Conservation (phyloP, 2,113 vertebrate genomes). For the Mungos mungo region DNA sequence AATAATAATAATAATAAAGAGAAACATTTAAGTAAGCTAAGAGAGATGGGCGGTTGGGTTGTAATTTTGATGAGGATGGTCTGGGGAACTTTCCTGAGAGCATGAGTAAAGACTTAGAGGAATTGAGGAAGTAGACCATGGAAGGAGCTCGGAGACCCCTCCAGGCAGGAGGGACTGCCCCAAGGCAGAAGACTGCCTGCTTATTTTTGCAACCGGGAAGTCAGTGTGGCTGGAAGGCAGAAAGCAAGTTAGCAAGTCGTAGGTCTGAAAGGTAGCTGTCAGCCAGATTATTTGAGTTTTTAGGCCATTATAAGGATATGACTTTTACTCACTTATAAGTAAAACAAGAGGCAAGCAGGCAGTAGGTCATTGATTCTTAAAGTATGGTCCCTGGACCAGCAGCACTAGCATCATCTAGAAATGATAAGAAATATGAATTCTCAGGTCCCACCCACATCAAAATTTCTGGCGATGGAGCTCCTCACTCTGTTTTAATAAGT, state of each 20-base stretch:
- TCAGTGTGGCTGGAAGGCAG: background rate
- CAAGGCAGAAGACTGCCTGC: background rate
- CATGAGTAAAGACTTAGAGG: background rate
- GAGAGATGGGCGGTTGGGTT: background rate
- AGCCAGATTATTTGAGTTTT: background rate
- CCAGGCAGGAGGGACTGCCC: rapidly evolving
- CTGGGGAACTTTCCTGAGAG: background rate
- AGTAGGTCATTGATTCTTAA: background rate
- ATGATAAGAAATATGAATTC: background rate
- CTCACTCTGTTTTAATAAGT: background rate
- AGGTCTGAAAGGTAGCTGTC: background rate
- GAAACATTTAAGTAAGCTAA: background rate
- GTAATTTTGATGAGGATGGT: background rate
- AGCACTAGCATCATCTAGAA: background rate
- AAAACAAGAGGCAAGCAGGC: background rate
- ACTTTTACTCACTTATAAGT: background rate
- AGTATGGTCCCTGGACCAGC: background rate
- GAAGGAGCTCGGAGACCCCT: background rate
- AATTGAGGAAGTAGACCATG: background rate
- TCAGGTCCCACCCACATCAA: background rate
- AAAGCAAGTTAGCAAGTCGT: background rate
- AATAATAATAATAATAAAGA: too few relatives aligned
- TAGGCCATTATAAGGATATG: background rate
- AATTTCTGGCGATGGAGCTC: background rate
- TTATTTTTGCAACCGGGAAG: background rate